Evolutionary conservation across 1,140 invertebrate species (phyloP), one percentile per base, ranked within the genome.

Genomic region (Lordiphosa collinella): DNA sequence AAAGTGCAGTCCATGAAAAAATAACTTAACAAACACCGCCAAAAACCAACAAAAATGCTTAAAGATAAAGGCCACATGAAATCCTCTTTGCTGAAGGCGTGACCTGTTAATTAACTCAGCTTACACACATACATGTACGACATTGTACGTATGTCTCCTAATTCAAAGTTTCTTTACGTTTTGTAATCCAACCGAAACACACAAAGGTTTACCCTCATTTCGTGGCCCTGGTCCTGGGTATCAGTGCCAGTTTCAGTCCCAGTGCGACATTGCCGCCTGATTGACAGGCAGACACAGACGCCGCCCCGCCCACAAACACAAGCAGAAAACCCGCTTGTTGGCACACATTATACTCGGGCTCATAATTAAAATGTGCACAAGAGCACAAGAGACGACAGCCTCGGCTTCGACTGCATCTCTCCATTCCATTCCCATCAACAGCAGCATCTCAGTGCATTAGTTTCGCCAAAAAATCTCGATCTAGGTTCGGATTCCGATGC

Each of bases 351-450:
- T 60, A 47, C 34, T 53, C 40, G 18, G 61, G 35, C 55, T 40
- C 61, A 69, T 69, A 63, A 69, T 65, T 69, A 69, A 69, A 69
- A 69, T 69, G 54, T 69, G 50, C 55, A 69, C 48, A 68, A n/a
- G n/a, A n/a, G 38, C 54, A 38, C 54, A 50, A 55, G 29, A 16
- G 11, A 38, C 54, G 44, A 55, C 34, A 16, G 11, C 10, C 31
- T 25, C 8, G 11, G 11, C 16, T 34, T 12, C 22, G 16, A 12
- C 13, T 34, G 31, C 11, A 37, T 9, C 12, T 16, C 22, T 1
- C 29, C 22, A 18, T 35, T n/a, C 1, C 32, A 34, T 32, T 11
- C 13, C 31, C 29, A 34, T 43, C 40, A 34, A 32, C 31, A 48
- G 31, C 46, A 47, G n/a, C n/a, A n/a, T n/a, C n/a, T 36, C 56